Percentiles rank a stretch among this genome's conserved stretches.
Conservation (phyloP, 2,113 vertebrate species). For the Clinocottus analis region DNA sequence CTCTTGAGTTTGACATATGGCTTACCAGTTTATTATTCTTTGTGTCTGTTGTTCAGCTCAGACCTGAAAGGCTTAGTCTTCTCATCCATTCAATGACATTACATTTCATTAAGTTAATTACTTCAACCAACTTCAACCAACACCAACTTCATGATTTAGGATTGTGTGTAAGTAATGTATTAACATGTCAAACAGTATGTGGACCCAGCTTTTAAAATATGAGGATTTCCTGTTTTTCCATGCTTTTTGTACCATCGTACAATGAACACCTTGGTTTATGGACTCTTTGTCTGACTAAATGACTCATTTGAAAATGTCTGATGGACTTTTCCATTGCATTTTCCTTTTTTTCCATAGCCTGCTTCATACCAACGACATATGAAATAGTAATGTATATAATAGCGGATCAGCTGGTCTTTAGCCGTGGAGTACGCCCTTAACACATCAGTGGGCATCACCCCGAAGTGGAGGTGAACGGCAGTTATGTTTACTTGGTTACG, state of each 20-base stretch:
- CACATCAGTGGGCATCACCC: not conserved
- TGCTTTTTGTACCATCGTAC: not conserved
- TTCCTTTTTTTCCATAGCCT: not conserved
- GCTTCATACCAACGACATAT: not conserved
- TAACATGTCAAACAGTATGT: not conserved
- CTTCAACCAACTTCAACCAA: too few relatives aligned
- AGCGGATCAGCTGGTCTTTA: too few relatives aligned
- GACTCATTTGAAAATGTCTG: not conserved
- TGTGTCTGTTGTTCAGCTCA: not conserved
- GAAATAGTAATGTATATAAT: not conserved
- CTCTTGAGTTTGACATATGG: not conserved
- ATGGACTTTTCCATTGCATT: not conserved
- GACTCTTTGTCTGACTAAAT: not conserved
- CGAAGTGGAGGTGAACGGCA: conserved; percentile 14
- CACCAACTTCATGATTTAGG: not conserved
- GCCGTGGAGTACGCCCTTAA: not conserved
- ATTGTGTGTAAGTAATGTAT: not conserved
- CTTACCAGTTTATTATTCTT: not conserved
- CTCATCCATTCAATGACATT: not conserved
- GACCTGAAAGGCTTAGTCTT: not conserved
- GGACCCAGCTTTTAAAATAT: not conserved
- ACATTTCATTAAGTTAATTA: not conserved
- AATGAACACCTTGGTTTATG: not conserved
- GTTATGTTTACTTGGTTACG: conserved; percentile 66
- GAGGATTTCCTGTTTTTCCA: not conserved